Percentiles rank a stretch among this genome's conserved stretches.
phyloP scores from a whole-genome alignment of 2,797 vertebrate species.

The Dallia pectoralis region DNA sequence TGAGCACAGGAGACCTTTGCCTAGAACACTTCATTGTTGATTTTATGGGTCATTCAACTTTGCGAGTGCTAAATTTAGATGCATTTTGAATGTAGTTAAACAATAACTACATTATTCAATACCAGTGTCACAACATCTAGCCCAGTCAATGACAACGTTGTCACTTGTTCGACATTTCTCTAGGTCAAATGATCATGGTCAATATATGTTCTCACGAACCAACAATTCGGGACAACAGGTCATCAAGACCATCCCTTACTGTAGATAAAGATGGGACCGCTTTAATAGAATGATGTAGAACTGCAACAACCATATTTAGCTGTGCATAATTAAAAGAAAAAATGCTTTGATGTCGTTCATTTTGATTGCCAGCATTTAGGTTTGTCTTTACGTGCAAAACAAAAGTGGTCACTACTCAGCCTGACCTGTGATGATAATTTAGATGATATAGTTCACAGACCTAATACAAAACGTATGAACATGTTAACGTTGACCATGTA shows the following conservation, averaged over 20 bases:
- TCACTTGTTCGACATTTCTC: background rate
- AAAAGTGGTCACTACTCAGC: background rate
- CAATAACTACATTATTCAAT: background rate
- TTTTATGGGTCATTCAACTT: constrained; percentile 48
- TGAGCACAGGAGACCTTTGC: constrained; percentile 45
- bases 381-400: background rate
- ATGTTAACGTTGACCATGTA: too few species aligned
- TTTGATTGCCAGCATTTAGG: background rate
- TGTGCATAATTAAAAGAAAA: background rate
- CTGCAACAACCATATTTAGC: background rate
- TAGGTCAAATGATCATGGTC: background rate
- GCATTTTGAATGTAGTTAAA: background rate
- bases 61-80: constrained; percentile 39
- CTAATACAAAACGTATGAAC: too few species aligned
- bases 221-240: background rate
- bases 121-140: background rate
- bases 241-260: background rate
- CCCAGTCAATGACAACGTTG: background rate
- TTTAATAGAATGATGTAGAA: background rate
- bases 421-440: background rate
- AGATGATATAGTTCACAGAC: background rate
- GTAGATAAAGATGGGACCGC: background rate
- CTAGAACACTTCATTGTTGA: constrained; percentile 30
- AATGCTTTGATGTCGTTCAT: background rate
- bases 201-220: background rate